A percentile compares a stretch with the other conserved stretches of the same genome.
These are phyloP conservation scores for Muscicapa striata DNA, from an alignment of 2,797 vertebrate species.

Conservation along the genomic window DNA sequence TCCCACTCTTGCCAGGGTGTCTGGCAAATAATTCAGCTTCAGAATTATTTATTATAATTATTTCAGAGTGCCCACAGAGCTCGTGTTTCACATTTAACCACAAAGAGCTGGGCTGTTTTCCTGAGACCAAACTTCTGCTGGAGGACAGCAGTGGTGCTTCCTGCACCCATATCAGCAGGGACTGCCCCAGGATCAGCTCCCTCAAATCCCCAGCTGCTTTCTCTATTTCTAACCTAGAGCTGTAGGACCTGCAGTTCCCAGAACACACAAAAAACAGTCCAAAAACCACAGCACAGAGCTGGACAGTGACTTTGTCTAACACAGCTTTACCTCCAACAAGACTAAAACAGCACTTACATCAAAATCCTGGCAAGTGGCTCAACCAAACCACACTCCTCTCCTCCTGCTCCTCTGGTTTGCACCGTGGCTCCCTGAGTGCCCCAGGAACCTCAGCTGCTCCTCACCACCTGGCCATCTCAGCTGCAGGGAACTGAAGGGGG, in stretches of 20 bases:
- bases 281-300: fast-evolving
- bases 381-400: fast-evolving
- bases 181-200: not conserved
- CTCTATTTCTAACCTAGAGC: not conserved
- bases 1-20: not conserved
- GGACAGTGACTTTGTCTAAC: too few relatives aligned
- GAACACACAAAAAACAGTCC: not conserved
- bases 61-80: fast-evolving
- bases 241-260: fast-evolving
- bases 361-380: fast-evolving
- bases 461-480: not conserved
- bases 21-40: not conserved
- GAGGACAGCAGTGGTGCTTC: fast-evolving
- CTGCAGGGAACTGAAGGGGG: not conserved
- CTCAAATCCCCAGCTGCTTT: not conserved
- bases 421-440: not conserved
- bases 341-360: not conserved
- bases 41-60: too few relatives aligned
- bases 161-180: too few relatives aligned
- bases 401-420: not conserved
- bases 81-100: fast-evolving
- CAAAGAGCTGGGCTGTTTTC: not conserved
- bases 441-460: not conserved
- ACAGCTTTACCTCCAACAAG: not conserved
- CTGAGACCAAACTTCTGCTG: too few relatives aligned